Evolutionary conservation across 53 echinoderm and acorn worm species (phyloP).

Genomic region (Crossaster papposus): DNA sequence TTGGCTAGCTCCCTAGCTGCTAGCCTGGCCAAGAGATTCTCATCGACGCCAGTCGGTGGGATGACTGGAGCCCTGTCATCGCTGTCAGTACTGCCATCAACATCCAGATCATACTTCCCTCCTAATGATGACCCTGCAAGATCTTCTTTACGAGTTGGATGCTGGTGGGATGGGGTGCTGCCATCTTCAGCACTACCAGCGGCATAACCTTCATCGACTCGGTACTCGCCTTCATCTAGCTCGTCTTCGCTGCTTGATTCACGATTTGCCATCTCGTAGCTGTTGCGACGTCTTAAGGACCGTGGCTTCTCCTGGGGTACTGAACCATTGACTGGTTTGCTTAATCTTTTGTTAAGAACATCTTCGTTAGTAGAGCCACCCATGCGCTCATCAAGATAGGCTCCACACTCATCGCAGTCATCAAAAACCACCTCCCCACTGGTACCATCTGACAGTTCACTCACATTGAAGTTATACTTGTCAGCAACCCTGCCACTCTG

Average conservation of each 20-base stretch:
- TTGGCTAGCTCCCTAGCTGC: constrained; percentile 80
- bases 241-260: constrained; percentile 87
- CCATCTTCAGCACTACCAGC: constrained; percentile 57
- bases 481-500: constrained; percentile 58
- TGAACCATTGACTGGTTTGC: constrained; percentile 52
- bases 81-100: constrained; percentile 55
- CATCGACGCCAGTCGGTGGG: constrained; percentile 79
- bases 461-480: constrained; percentile 67
- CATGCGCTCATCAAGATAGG: constrained; percentile 80
- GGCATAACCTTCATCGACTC: constrained; percentile 55
- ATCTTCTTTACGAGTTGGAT: constrained; percentile 51
- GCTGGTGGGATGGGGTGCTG: constrained; percentile 52
- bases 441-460: constrained; percentile 75
- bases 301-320: constrained; percentile 48
- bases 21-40: constrained; percentile 75
- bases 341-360: background rate
- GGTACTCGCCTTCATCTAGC: constrained; percentile 62
- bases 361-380: constrained; percentile 16
- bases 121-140: constrained; percentile 39
- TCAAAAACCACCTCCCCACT: constrained; percentile 95
- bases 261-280: constrained; percentile 95
- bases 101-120: constrained; percentile 65
- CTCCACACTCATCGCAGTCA: constrained; percentile 94
- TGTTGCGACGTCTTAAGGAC: constrained; percentile 80
- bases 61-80: constrained; percentile 59